These are phyloP conservation scores for Laupala kohalensis DNA, from an alignment of 1,140 invertebrate genomes.

Conservation along the genomic window DNA sequence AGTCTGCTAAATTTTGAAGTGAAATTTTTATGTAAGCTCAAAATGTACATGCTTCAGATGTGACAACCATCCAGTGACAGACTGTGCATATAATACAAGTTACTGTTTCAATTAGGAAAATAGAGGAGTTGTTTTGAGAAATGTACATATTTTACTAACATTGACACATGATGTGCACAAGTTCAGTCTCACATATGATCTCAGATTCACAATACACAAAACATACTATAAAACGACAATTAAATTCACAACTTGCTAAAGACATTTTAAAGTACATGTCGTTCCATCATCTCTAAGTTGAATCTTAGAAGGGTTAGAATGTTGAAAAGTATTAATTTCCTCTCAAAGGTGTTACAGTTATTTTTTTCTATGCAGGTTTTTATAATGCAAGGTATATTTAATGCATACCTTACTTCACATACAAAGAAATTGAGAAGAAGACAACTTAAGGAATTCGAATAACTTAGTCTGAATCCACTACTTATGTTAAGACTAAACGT, in stretches of 20 bases:
- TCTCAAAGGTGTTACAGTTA: too few species aligned
- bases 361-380: neutral
- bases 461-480: too few species aligned
- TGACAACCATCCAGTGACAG: conserved; percentile 3
- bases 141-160: neutral
- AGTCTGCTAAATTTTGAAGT: conserved; percentile 1
- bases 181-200: neutral
- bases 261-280: neutral
- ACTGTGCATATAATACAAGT: conserved; percentile 17
- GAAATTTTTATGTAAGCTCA: neutral
- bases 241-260: neutral
- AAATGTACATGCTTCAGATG: conserved; percentile 12
- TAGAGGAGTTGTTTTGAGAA: conserved; percentile 4
- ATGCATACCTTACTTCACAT: neutral
- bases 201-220: neutral
- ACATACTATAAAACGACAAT: neutral
- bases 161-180: neutral
- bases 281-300: neutral
- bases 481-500: too few species aligned
- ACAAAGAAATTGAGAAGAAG: neutral
- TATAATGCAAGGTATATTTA: neutral
- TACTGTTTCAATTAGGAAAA: conserved; percentile 4
- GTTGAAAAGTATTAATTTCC: too few species aligned
- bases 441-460: neutral
- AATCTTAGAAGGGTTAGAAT: neutral